Evolutionary conservation across 2,113 vertebrate genomes (phyloP), one percentile per base, ranked within the genome.

Genomic region (Leucoraja erinaceus): DNA sequence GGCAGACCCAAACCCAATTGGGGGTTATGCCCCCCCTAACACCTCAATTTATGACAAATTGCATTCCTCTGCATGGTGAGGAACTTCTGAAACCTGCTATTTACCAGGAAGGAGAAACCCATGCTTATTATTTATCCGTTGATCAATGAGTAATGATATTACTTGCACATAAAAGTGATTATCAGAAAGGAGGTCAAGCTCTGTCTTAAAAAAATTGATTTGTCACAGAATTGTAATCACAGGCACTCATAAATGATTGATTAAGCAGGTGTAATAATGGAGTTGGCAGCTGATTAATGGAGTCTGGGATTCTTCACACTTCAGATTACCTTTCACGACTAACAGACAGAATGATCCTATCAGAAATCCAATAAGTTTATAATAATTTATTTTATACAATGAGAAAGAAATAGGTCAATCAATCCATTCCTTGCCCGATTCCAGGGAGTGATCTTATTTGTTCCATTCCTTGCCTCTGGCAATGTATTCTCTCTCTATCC

Each of bases 161-260:
- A 11, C 25, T 86, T 25, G 28, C 22, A 61, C 25, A 63, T 59
- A 18, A n/a, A 31, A n/a, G 56, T 18, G 56, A 18, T 63, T 63
- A 86, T 28, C 12, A 14, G 14, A 16, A 14, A 11, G 9, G 12
- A 31, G 59, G 28, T 31, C 6, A 10, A 59, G 54, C 8, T 56
- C 5, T 28, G 47, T 31, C 75, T 77, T 25, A 10, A 59, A 25
- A 59, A 54, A 28, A 28, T 3, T 54, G 38, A 7, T 28, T 81
- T 81, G 78, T 83, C 11, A 18, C 47, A 83, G 22, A 83, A 56
- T 56, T 83, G 79, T 77, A 77, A 77, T 77, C n/a, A 77, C n/a
- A 33, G 79, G 47, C 47, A 59, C 47, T 83, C 0, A 28, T 22
- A 6, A 25, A 25, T 83, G 47, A 59, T 59, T 20, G 54, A 10